Evolutionary conservation across 2,888 invertebrate genomes (phyloP).

Genomic region (Phalera bucephala): DNA sequence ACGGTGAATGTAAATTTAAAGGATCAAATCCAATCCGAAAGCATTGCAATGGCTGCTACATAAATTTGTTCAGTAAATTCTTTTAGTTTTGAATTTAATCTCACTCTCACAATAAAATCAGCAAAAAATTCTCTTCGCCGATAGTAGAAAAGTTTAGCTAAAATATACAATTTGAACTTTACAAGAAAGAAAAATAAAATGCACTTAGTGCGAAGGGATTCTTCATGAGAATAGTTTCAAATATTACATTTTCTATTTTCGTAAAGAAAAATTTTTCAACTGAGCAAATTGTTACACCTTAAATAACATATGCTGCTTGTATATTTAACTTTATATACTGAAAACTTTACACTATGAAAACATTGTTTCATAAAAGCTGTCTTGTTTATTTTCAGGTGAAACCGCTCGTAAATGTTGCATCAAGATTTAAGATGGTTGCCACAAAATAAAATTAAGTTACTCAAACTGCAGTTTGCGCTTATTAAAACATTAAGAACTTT

Average conservation of each 20-base stretch:
- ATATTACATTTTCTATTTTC: slow-evolving; percentile 7
- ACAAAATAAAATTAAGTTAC: neutral
- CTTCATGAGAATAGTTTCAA: slow-evolving; percentile 14
- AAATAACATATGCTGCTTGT: neutral
- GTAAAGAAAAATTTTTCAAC: neutral
- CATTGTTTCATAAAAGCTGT: slow-evolving; percentile 10
- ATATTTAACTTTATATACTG: slow-evolving; percentile 8
- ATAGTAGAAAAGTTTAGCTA: slow-evolving; percentile 9
- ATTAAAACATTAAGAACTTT: slow-evolving; percentile 3
- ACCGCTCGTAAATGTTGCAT: slow-evolving; percentile 5
- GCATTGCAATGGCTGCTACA: neutral
- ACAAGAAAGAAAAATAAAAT: slow-evolving; percentile 3
- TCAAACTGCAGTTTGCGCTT: neutral
- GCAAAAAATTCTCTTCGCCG: neutral
- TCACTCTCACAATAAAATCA: neutral
- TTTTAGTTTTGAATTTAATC: neutral
- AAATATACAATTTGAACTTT: slow-evolving; percentile 6
- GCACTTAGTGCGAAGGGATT: slow-evolving; percentile 6
- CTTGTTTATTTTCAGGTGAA: slow-evolving; percentile 11
- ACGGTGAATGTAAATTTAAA: too few relatives aligned
- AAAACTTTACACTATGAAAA: slow-evolving; percentile 14
- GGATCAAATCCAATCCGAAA: neutral
- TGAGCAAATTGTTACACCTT: too few relatives aligned
- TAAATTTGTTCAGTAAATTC: neutral
- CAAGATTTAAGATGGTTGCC: slow-evolving; percentile 5